phyloP scores from a whole-genome alignment of 2,113 vertebrate genomes.

The Ptychochromis oligacanthus region DNA sequence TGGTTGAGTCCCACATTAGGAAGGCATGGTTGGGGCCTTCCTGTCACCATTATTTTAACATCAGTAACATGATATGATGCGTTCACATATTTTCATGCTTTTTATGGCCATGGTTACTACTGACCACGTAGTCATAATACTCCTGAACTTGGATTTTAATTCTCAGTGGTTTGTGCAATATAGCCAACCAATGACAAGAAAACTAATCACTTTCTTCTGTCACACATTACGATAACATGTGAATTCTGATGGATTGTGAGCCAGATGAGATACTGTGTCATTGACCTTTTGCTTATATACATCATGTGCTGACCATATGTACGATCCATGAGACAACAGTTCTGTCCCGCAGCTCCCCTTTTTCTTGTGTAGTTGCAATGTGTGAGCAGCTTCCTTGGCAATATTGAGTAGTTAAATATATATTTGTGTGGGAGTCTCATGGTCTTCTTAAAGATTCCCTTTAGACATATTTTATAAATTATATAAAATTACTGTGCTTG shows the following conservation, averaged over 20 bases:
- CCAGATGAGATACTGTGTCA: not conserved
- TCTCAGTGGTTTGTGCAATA: not conserved
- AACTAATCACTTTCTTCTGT: not conserved
- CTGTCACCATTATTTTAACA: not conserved
- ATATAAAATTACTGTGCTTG: not conserved
- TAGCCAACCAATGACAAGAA: too few relatives aligned
- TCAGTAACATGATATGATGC: not conserved
- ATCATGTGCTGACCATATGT: not conserved
- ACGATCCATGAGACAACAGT: not conserved
- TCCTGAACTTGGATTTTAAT: not conserved
- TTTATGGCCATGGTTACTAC: not conserved
- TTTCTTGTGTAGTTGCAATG: too few relatives aligned
- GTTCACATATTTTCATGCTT: not conserved
- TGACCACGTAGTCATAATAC: not conserved
- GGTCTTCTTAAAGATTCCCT: too few relatives aligned
- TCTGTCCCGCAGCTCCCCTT: too few relatives aligned
- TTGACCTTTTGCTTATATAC: not conserved
- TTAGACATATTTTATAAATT: not conserved
- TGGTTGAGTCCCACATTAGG: not conserved
- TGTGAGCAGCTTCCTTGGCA: too few relatives aligned
- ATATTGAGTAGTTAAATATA: too few relatives aligned
- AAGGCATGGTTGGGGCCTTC: not conserved
- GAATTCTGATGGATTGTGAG: not conserved
- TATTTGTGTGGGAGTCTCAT: too few relatives aligned
- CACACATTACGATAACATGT: not conserved